Evolutionary conservation across 1,140 invertebrate genomes (phyloP).

Genomic region (Watersipora subatra): DNA sequence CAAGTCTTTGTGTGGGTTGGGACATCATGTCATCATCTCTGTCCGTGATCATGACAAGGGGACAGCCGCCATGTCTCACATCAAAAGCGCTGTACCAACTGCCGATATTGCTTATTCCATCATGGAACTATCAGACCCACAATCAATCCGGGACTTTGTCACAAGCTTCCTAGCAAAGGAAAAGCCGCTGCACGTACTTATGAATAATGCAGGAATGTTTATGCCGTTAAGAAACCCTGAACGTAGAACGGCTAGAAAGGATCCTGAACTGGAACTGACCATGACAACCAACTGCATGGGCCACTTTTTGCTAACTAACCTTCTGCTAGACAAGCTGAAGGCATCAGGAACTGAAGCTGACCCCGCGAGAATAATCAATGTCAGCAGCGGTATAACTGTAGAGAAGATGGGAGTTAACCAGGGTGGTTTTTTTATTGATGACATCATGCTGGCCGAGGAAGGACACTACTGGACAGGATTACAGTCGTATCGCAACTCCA

Average conservation of each 20-base stretch:
- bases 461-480: background rate
- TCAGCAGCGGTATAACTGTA: background rate
- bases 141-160: conserved; percentile 24
- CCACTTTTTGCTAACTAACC: conserved; percentile 61
- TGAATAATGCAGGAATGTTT: conserved; percentile 33
- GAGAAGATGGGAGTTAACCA: background rate
- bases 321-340: conserved; percentile 34
- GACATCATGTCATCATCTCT: conserved; percentile 52
- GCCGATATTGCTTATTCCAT: conserved; percentile 22
- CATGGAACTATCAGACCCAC: conserved; percentile 21
- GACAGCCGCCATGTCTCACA: conserved; percentile 36
- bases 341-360: conserved; percentile 2
- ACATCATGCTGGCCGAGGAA: background rate
- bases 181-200: conserved; percentile 51
- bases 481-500: background rate
- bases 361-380: background rate
- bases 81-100: conserved; percentile 47
- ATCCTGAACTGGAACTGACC: conserved; percentile 17
- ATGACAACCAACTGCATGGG: conserved; percentile 37
- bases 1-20: conserved; percentile 20
- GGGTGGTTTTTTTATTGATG: background rate
- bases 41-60: conserved; percentile 48
- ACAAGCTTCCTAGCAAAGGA: conserved; percentile 46
- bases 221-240: too few species aligned
- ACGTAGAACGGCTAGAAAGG: conserved; percentile 8